Evolutionary conservation across 2,888 invertebrate genomes (phyloP).

Genomic region (Andrena trimmerana): DNA sequence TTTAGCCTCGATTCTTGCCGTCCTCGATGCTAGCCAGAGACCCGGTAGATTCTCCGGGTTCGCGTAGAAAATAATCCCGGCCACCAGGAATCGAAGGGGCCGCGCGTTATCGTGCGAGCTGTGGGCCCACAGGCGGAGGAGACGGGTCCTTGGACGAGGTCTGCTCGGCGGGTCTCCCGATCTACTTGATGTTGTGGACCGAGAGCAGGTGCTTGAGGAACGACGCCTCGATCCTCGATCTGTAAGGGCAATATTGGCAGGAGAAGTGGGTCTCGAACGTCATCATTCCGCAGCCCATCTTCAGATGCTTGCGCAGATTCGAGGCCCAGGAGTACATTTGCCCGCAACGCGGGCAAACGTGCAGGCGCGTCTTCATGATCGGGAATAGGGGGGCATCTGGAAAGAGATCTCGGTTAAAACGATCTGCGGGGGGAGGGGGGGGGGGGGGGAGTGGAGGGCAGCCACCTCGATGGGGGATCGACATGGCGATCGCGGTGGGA

Average conservation of each 20-base stretch:
- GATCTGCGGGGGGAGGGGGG: not conserved
- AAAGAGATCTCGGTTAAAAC: constrained; percentile 69
- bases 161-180: constrained; percentile 6
- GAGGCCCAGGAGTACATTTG: constrained; percentile 85
- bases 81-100: too few species aligned
- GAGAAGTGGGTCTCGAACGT: constrained; percentile 85
- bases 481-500: not conserved
- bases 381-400: constrained; percentile 83
- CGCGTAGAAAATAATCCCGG: too few species aligned
- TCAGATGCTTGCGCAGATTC: constrained; percentile 83
- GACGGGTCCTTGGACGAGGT: not conserved
- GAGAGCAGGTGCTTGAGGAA: constrained; percentile 83
- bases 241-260: constrained; percentile 85
- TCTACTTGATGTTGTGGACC: constrained; percentile 84
- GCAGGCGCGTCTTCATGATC: constrained; percentile 83
- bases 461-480: constrained; percentile 16
- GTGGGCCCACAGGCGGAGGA: too few species aligned
- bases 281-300: constrained; percentile 84
- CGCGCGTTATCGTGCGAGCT: too few species aligned
- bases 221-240: constrained; percentile 84
- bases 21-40: too few species aligned
- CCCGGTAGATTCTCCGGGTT: too few species aligned
- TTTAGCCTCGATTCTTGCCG: too few species aligned
- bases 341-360: constrained; percentile 84
- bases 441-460: not conserved